These are phyloP conservation scores for Sinonovacula constricta DNA, from an alignment of 1,140 invertebrate species.

Conservation along the genomic window DNA sequence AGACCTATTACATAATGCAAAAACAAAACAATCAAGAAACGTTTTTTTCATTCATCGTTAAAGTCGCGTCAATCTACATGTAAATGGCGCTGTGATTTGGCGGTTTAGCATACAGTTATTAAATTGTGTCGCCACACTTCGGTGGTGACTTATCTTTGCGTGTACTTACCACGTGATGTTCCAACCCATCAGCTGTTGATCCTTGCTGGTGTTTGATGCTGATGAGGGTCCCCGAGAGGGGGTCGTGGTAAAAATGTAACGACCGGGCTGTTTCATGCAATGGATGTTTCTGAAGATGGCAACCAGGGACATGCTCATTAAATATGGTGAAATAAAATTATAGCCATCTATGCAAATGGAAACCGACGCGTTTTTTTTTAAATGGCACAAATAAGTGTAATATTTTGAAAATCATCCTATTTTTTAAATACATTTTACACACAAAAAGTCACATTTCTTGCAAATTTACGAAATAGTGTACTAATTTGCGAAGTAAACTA, in stretches of 20 bases:
- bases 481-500: background rate
- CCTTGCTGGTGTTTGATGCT: slow-evolving; percentile 53
- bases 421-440: background rate
- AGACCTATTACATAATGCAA: background rate
- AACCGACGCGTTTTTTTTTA: background rate
- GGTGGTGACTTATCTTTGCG: background rate
- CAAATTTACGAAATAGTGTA: background rate
- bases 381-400: too few species aligned
- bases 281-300: too few species aligned
- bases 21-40: background rate
- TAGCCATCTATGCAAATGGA: background rate
- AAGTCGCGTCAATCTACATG: background rate
- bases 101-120: background rate
- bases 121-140: background rate
- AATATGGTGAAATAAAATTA: slow-evolving; percentile 36
- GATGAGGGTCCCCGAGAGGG: slow-evolving; percentile 58
- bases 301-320: too few species aligned
- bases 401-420: background rate
- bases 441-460: background rate
- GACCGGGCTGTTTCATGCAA: slow-evolving; percentile 57
- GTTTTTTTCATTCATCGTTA: background rate
- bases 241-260: slow-evolving; percentile 63
- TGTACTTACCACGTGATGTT: slow-evolving; percentile 51
- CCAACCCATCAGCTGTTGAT: background rate
- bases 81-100: background rate